A percentile compares a stretch with the other conserved stretches of the same genome.
phyloP scores from a whole-genome alignment of 2,113 vertebrate species.

The Pleuronectes platessa region DNA sequence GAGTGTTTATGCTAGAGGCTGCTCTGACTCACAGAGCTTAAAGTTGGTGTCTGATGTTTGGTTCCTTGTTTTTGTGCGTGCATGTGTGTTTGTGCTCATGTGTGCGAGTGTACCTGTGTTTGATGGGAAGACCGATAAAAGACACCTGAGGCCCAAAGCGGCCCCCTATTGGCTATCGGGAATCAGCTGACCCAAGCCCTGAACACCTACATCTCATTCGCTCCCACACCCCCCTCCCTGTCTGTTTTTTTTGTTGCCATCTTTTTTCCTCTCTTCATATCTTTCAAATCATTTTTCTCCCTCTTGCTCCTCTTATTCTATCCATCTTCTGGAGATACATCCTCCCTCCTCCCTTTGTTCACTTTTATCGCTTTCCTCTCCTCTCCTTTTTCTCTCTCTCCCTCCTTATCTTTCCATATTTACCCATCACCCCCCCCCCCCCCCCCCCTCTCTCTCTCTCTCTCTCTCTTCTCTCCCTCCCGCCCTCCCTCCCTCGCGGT shows the following conservation, averaged over 20 bases:
- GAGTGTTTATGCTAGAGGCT: conserved; percentile 71
- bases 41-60: conserved; percentile 57
- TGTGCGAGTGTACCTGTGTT: conserved; percentile 40
- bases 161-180: conserved; percentile 80
- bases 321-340: conserved; percentile 51
- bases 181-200: conserved; percentile 83
- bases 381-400: conserved; percentile 64
- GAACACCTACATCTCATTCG: conserved; percentile 17
- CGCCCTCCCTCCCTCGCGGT: conserved; percentile 41
- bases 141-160: conserved; percentile 61
- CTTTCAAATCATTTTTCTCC: conserved; percentile 40
- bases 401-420: conserved; percentile 74
- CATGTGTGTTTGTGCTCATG: neutral
- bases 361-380: conserved; percentile 32
- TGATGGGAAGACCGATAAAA: conserved; percentile 43
- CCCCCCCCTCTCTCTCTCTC: conserved; percentile 3
- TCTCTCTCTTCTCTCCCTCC: conserved; percentile 21
- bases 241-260: neutral
- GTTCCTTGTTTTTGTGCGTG: conserved; percentile 17
- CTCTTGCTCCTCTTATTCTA: conserved; percentile 14
- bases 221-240: conserved; percentile 9
- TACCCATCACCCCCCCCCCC: conserved; percentile 40
- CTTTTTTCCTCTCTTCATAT: conserved; percentile 9
- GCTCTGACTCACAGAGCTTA: conserved; percentile 56
- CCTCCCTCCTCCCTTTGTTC: conserved; percentile 33